Base-by-base conservation (phyloP, 2,797 vertebrate genomes). In the Oreortyx pictus region DNA sequence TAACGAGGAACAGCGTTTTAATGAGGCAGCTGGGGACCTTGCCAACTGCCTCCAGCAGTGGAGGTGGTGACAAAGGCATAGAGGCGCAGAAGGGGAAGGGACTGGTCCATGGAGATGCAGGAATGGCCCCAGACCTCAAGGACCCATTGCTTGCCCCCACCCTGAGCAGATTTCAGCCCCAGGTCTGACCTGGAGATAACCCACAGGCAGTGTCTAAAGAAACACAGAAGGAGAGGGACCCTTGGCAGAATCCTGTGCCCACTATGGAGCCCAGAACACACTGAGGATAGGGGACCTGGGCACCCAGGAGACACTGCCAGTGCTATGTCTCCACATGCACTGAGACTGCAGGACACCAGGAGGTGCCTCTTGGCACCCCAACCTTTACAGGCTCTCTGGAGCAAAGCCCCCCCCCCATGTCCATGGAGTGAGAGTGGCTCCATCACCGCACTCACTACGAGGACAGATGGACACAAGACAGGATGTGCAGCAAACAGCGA, bases 201-300 rank as follows among this genome's bases (percentile, higher is more conserved):
- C 64, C 43, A 49, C 25, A 61, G 33, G 46, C 72, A 77, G 31
- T 14, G 24, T 23, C 46, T 65, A 73, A 62, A 11, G 86, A 52
- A 29, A 43, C 47, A 67, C 3, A 25, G 60, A 47, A 16, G 43
- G 59, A 80, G 24, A 79, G 24, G 68, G 29, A 64, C 15, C 25
- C 27, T 35, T 49, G 0, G 0, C 9, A 29, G 8, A 5, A 39
- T 29, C 39, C 61, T 20, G 27, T 66, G 43, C 27, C 44, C 3
- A 1, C 61, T 39, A 14, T 15, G 65, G 54, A 82, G 82, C 49
- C 35, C 37, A 33, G 65, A 43, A 79, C 14, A 3, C 3, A 0
- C 66, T 27, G 24, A 29, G 71, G 37, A 12, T 46, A 60, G 19
- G 33, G 72, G 44, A n/a, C n/a, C 65, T n/a, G 52, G 52, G 17